Evolutionary conservation across 2,113 vertebrate genomes (phyloP).

Genomic region (Lonchura striata): DNA sequence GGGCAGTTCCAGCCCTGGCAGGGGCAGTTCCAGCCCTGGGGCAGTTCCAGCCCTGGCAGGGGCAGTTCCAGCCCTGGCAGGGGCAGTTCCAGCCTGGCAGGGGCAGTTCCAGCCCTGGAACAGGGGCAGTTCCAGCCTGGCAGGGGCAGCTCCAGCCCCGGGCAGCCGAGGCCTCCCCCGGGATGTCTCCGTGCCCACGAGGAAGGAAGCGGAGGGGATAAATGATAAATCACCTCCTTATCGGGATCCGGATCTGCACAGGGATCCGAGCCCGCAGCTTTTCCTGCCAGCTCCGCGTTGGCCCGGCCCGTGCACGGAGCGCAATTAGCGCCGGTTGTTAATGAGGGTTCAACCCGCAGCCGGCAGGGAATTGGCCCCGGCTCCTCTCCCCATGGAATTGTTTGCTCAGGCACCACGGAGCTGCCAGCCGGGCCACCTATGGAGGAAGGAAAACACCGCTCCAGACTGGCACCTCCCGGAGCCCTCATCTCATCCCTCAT

Average conservation of each 20-base stretch:
- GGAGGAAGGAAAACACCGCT: not conserved
- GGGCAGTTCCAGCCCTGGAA: too few species aligned
- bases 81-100: too few species aligned
- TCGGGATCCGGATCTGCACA: not conserved
- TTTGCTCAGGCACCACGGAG: not conserved
- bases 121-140: too few species aligned
- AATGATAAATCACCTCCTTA: slow-evolving; percentile 48
- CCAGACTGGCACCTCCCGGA: not conserved
- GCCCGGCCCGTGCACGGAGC: not conserved
- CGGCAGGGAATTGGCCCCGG: slow-evolving; percentile 40
- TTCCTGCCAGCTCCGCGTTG: not conserved
- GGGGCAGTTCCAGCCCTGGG: too few species aligned
- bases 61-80: too few species aligned
- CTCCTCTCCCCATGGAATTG: not conserved
- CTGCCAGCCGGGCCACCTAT: not conserved
- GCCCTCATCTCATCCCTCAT: not conserved
- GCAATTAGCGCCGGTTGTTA: slow-evolving; percentile 41
- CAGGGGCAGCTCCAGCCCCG: not conserved
- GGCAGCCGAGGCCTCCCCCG: not conserved
- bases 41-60: too few species aligned
- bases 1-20: too few species aligned
- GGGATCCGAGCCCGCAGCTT: slow-evolving; percentile 28
- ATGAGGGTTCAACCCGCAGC: slow-evolving; percentile 14
- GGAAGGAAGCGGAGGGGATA: slow-evolving; percentile 42
- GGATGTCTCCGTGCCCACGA: not conserved